These are phyloP conservation scores for Spatula clypeata DNA, from an alignment of 2,797 vertebrate species.

Conservation along the genomic window DNA sequence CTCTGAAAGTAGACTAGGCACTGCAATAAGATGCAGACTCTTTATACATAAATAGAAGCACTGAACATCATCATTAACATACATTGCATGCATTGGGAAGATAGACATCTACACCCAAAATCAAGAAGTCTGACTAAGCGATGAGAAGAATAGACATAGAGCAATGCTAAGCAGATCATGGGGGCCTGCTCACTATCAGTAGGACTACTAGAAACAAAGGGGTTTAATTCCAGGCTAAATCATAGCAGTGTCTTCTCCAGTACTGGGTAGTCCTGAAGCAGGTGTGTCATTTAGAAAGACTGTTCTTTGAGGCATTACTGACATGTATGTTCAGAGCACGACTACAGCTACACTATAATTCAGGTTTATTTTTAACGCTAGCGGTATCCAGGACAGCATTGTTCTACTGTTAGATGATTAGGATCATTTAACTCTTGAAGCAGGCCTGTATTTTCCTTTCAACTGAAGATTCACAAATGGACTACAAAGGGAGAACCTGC, in stretches of 20 bases:
- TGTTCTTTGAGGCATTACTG: neutral
- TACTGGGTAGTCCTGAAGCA: neutral
- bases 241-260: neutral
- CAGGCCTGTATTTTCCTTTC: neutral
- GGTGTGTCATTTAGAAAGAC: neutral
- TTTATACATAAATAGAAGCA: constrained; percentile 36
- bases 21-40: constrained; percentile 9
- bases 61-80: constrained; percentile 14
- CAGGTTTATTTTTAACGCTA: neutral
- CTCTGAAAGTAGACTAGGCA: neutral
- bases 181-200: neutral
- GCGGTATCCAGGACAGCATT: neutral
- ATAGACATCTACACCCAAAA: neutral
- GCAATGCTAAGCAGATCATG: neutral
- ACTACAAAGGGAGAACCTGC: neutral
- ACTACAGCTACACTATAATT: neutral
- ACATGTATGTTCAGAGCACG: neutral
- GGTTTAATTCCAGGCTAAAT: neutral
- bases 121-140: neutral
- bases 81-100: neutral
- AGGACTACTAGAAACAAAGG: neutral
- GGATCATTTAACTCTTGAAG: neutral
- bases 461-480: neutral
- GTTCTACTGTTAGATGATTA: neutral
- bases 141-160: neutral